phyloP scores from a whole-genome alignment of 2,797 vertebrate genomes.

The Thripadectes ignobilis region DNA sequence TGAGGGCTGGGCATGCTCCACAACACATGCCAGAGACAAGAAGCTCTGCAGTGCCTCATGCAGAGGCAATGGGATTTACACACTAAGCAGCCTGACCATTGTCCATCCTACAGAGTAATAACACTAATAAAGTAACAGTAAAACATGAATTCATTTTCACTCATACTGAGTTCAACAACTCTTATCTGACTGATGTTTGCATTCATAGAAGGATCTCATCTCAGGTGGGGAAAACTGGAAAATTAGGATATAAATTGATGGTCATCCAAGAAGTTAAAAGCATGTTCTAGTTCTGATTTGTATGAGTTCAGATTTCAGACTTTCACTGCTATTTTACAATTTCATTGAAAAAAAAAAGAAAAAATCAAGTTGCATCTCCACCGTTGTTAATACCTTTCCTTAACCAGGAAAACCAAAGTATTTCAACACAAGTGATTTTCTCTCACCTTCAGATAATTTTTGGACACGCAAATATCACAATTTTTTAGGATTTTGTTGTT shows the following conservation, averaged over 20 bases:
- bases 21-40: neutral
- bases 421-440: neutral
- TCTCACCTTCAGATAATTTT: neutral
- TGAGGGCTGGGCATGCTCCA: rapidly evolving
- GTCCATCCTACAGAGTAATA: neutral
- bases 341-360: neutral
- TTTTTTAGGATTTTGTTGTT: neutral
- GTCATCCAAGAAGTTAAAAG: neutral
- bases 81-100: neutral
- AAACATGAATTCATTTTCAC: rapidly evolving
- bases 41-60: neutral
- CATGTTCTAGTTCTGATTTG: neutral
- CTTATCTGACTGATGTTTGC: neutral
- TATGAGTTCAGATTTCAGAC: neutral
- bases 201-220: neutral
- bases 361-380: neutral
- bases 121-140: neutral
- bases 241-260: neutral
- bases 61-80: neutral
- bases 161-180: neutral
- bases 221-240: neutral
- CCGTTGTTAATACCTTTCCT: neutral
- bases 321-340: neutral
- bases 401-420: neutral
- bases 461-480: neutral